Conservation (phyloP, 1,140 invertebrate species). For the Phthorimaea operculella region DNA sequence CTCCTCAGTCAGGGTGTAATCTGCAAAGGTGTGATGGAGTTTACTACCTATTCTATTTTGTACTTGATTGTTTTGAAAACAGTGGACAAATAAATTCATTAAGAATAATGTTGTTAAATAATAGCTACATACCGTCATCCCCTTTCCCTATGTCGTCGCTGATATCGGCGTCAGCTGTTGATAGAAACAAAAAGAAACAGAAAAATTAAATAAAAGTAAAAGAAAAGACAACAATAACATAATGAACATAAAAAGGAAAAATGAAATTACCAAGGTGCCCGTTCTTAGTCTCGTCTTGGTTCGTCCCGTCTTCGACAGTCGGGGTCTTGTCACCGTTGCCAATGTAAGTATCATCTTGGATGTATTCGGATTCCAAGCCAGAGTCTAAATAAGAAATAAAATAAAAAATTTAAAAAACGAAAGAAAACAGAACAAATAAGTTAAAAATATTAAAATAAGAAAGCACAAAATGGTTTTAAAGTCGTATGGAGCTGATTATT, state of each 20-base stretch:
- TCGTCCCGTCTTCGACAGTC: conserved; percentile 62
- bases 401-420: conserved; percentile 27
- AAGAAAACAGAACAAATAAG: conserved; percentile 14
- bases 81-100: too few species aligned
- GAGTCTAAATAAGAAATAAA: conserved; percentile 61
- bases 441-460: background rate
- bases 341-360: conserved; percentile 67
- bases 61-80: too few species aligned
- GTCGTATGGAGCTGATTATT: too few species aligned
- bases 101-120: conserved; percentile 1
- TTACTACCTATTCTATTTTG: background rate
- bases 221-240: conserved; percentile 30
- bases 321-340: conserved; percentile 63
- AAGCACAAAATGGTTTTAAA: too few species aligned
- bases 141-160: conserved; percentile 35
- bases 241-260: conserved; percentile 26
- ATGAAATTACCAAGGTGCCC: conserved; percentile 50
- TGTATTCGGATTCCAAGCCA: conserved; percentile 70
- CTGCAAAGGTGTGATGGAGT: conserved; percentile 25
- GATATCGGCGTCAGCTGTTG: conserved; percentile 47
- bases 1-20: conserved; percentile 84
- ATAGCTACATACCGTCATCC: conserved; percentile 43
- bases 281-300: conserved; percentile 59
- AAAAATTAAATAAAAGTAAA: conserved; percentile 26
- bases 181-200: conserved; percentile 31